Percentiles rank a stretch among this genome's conserved stretches.
These are phyloP conservation scores for Phoenicopterus ruber DNA, from an alignment of 2,113 vertebrate species.

Conservation along the genomic window DNA sequence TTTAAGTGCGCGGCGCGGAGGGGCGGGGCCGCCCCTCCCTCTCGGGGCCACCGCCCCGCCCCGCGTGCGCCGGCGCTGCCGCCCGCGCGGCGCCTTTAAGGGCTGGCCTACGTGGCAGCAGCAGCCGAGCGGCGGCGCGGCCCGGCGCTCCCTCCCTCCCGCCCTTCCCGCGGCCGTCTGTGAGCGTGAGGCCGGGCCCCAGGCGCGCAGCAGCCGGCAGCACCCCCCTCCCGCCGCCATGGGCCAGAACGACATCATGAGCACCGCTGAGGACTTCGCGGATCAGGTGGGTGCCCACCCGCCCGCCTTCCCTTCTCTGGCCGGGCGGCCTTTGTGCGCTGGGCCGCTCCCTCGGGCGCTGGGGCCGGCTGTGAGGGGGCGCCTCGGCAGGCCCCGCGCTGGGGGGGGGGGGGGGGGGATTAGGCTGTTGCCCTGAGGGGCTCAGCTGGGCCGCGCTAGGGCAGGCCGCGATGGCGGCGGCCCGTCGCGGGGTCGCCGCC, in stretches of 20 bases:
- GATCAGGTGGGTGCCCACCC: slow-evolving; percentile 43
- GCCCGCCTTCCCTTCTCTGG: too few relatives aligned
- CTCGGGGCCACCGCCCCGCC: not conserved
- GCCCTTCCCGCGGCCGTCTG: not conserved
- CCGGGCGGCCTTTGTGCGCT: not conserved
- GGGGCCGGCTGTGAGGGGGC: not conserved
- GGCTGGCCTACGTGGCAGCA: slow-evolving; percentile 62
- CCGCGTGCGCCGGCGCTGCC: not conserved
- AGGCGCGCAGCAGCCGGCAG: not conserved
- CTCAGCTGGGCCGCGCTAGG: not conserved
- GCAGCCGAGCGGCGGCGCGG: not conserved
- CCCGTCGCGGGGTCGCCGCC: too few relatives aligned
- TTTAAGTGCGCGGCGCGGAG: not conserved
- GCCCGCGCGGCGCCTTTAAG: slow-evolving; percentile 45
- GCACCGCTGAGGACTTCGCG: slow-evolving; percentile 61
- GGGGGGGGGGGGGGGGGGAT: not conserved
- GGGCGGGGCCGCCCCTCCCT: not conserved
- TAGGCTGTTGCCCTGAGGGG: not conserved
- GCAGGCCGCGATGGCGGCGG: not conserved
- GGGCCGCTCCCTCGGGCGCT: not conserved
- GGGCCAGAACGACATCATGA: slow-evolving; percentile 63
- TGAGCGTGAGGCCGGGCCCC: not conserved
- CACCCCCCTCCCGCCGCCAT: not conserved
- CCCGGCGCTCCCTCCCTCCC: not conserved
- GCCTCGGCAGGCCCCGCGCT: not conserved